Evolutionary conservation across 2,113 vertebrate genomes (phyloP), one percentile per base, ranked within the genome.

Genomic region (Nestor notabilis): DNA sequence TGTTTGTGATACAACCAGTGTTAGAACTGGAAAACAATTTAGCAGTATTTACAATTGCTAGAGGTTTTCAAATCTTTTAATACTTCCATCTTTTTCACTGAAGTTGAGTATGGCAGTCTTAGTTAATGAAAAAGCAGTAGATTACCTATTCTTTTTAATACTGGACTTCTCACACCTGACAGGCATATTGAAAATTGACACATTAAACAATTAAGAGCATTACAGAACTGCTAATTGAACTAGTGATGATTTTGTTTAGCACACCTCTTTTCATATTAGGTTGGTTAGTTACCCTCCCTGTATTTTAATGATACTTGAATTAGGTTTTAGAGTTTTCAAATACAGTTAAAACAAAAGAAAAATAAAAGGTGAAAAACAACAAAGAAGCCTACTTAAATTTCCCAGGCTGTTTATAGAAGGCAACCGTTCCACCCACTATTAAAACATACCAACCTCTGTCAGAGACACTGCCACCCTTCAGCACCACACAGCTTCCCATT

Each of bases 381-480:
- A 68, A n/a, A 33, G 24, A 5, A 47, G 13, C 17, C 68, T 3
- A 28, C 21, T 53, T 76, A 49, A 43, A 49, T 75, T 66, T 78
- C 53, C 65, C 14, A 31, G 5, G 18, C 39, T 61, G 11, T 71
- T 79, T 17, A 47, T 6, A 39, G 63, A 47, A 37, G 16, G 23
- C 16, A 61, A 18, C 7, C 3, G 14, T 79, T 93, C 46, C 8
- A 39, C 16, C 7, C 15, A 7, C 23, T 78, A 15, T 8, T 66
- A 1, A 91, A 44, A 21, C 2, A 2, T 23, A 33, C 7, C 18
- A 47, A 0, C 13, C 12, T 28, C 3, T 1, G 3, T 25, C 39
- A 39, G 53, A 29, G 60, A 23, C 4, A 2, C 1, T 33, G 15
- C 31, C 21, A 27, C 27, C 5, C 49, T 37, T 33, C 7, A 39